A percentile compares a stretch with the other conserved stretches of the same genome.
phyloP scores from a whole-genome alignment of 2,113 vertebrate species.

The Malurus alboscapulatus region DNA sequence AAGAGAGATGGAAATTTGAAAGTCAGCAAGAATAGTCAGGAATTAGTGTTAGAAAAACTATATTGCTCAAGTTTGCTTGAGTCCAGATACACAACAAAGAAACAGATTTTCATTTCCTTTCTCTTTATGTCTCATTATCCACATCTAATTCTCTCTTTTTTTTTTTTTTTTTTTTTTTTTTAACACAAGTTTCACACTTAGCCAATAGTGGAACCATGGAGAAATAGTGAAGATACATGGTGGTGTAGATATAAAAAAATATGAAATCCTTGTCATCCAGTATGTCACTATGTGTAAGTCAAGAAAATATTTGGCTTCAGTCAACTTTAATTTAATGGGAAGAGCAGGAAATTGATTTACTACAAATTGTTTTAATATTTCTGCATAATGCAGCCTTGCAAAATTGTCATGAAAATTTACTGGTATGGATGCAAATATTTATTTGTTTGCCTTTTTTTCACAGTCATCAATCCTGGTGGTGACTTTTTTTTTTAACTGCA shows the following conservation, averaged over 20 bases:
- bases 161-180: background rate
- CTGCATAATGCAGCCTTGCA: background rate
- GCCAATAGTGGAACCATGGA: background rate
- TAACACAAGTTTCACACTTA: background rate
- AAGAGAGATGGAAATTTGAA: slow-evolving; percentile 26
- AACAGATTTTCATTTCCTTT: background rate
- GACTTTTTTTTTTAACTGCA: background rate
- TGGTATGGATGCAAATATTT: background rate
- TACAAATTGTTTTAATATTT: slow-evolving; percentile 7
- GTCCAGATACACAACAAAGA: background rate
- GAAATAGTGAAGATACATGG: background rate
- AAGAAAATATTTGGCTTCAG: background rate
- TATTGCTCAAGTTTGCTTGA: slow-evolving; percentile 1
- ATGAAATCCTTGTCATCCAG: background rate
- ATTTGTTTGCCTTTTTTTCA: background rate
- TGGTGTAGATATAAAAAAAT: background rate
- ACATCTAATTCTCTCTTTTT: background rate
- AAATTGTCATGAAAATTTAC: slow-evolving; percentile 20
- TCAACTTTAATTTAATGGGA: background rate
- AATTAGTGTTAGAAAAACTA: background rate
- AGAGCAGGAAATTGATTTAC: background rate
- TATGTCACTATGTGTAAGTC: background rate
- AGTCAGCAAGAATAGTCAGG: background rate
- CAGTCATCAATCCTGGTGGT: background rate
- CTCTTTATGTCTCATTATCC: background rate